Evolutionary conservation across 1,140 invertebrate species (phyloP), one percentile per base, ranked within the genome.

Genomic region (Drosophila ficusphila): DNA sequence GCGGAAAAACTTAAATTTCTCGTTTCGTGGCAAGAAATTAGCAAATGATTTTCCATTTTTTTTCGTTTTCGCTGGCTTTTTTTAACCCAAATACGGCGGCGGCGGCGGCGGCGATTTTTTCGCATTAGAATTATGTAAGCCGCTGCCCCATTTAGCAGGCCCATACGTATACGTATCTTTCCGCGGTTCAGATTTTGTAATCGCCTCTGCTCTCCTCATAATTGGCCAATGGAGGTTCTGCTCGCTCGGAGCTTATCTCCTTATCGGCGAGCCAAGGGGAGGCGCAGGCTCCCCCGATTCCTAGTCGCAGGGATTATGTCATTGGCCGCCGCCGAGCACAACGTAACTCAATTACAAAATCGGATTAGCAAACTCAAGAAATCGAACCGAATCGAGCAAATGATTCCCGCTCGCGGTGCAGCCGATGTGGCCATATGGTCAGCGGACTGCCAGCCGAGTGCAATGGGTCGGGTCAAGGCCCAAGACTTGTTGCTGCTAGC

Each of bases 1-100:
- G 57, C 79, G 79, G 81, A 86, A 85, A 81, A 85, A 85, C 81
- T 86, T 86, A 85, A 85, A 85, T 85, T 85, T 85, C 81, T 85
- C 76, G 81, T 85, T 85, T 85, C 72, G 78, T 70, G 76, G 81
- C 81, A 76, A 86, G 82, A 85, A 85, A 85, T 85, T 85, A 85
- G 82, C 81, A 85, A 85, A 85, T 85, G 76, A 85, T 85, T 85
- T 85, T 85, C 79, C 58, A 74, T 74, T 74, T 73, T 72, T 61
- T 73, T 65, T 73, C 51, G 34, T 42, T 44, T 31, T 14, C 14
- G 16, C 25, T 47, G 41, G 18, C 18, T 19, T 69, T 79, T 79
- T 71, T 74, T 85, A 85, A 85, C 81, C 81, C 81, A 85, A 85
- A 85, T 85, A 85, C 81, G 82, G 19, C 47, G 47, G 47, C 47